Percentiles rank a stretch among this genome's conserved stretches.
These are phyloP conservation scores for Acronicta leporina DNA, from an alignment of 2,888 invertebrate genomes.

Conservation along the genomic window DNA sequence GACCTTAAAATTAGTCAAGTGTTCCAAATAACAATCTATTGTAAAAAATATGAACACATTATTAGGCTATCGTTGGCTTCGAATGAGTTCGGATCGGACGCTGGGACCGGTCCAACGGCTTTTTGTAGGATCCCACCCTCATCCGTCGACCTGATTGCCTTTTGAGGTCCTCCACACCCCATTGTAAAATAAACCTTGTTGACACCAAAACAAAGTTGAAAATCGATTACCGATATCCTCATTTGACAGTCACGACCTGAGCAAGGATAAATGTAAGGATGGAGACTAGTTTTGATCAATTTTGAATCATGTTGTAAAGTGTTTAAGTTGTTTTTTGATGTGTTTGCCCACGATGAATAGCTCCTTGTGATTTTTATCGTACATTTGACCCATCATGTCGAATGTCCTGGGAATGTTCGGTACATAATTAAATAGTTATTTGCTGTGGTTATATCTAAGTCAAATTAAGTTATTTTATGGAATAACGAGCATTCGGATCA, in stretches of 20 bases:
- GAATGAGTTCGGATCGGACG: constrained; percentile 72
- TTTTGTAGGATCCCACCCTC: constrained; percentile 86
- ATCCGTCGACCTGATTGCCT: constrained; percentile 71
- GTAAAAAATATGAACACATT: constrained; percentile 74
- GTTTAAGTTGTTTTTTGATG: constrained; percentile 58
- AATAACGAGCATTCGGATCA: too few species aligned
- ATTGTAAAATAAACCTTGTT: constrained; percentile 44
- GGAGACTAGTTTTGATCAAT: constrained; percentile 49
- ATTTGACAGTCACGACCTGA: constrained; percentile 83
- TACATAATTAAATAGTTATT: constrained; percentile 77
- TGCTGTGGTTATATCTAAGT: constrained; percentile 61
- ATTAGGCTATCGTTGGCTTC: constrained; percentile 72
- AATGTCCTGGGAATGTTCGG: constrained; percentile 84
- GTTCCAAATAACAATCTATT: constrained; percentile 64
- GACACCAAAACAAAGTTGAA: constrained; percentile 51
- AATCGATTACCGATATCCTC: constrained; percentile 31
- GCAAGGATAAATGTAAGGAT: constrained; percentile 82
- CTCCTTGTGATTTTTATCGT: constrained; percentile 82
- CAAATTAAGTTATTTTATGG: constrained; percentile 46
- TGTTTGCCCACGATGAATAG: constrained; percentile 67
- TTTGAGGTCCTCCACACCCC: constrained; percentile 47
- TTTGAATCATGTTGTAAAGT: constrained; percentile 52
- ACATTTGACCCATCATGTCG: constrained; percentile 83
- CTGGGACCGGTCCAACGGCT: constrained; percentile 80
- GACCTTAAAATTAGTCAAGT: background rate